Evolutionary conservation across 92 coral and sea anemone species (phyloP), one percentile per base, ranked within the genome.

Genomic region (Porites evermanni): DNA sequence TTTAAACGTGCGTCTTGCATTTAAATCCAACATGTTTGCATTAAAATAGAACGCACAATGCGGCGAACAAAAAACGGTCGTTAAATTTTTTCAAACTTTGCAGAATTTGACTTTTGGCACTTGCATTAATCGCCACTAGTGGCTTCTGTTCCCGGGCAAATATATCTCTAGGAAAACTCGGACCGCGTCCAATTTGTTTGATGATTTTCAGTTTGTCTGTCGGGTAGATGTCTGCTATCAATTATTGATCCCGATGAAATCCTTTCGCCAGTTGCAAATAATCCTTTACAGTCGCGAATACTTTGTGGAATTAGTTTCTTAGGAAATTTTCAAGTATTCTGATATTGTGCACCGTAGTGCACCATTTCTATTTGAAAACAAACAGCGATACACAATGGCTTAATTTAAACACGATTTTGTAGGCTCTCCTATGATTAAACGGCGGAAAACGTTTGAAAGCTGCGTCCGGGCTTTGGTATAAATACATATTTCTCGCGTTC

Each of bases 81-180:
- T n/a, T n/a, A 19, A 13, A 6, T 8, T 2, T 23, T 19, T 56
- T 52, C 23, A 19, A 8, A 17, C 11, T 19, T 0, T 19, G 78
- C 61, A 56, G 13, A 56, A 53, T 74, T 20, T 19, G 64, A 52
- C 64, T 74, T 74, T 74, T 74, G 23, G 64, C 18, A 5, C 14
- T 32, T 19, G 53, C 52, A 29, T 74, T 21, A 53, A 74, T 16
- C 54, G 17, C 16, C 61, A 53, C 13, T 7, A 8, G 78, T 53
- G 64, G 50, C 47, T 38, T 74, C 29, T 64, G 23, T 74, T 74
- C 78, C 78, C 18, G 64, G 78, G 78, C 16, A 47, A 74, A 74
- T 74, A 21, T 11, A 6, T 67, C 11, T 58, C 50, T 67, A 4
- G 44, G 18, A 13, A 29, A 19, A 53, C 50, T 47, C 21, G n/a